These are phyloP conservation scores for Rhynchophorus ferrugineus DNA, from an alignment of 1,140 invertebrate species.

Conservation along the genomic window DNA sequence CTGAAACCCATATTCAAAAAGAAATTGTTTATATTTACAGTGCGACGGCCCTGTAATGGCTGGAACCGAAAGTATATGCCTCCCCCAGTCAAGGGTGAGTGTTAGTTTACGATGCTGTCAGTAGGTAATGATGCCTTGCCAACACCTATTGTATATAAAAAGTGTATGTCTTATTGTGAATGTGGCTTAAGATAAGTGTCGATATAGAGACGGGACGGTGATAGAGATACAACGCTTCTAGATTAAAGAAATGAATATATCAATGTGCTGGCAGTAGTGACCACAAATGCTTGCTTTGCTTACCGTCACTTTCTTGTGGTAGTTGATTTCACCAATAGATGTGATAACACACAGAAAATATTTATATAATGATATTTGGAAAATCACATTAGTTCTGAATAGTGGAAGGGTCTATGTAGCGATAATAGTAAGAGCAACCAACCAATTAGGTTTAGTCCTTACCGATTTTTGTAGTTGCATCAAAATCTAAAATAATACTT, in stretches of 20 bases:
- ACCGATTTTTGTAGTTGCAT: too few species aligned
- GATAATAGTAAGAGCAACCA: too few species aligned
- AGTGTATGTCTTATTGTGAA: not conserved
- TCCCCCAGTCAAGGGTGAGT: constrained; percentile 41
- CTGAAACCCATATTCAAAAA: not conserved
- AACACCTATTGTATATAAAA: too few species aligned
- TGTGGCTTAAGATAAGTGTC: not conserved
- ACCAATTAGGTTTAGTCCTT: too few species aligned
- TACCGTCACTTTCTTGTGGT: not conserved
- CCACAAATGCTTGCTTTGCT: constrained; percentile 2
- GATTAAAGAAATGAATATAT: too few species aligned
- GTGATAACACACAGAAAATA: not conserved
- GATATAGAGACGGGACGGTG: too few species aligned
- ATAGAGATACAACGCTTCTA: too few species aligned
- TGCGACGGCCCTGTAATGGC: constrained; percentile 38
- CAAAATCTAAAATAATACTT: too few species aligned
- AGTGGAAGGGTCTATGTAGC: too few species aligned
- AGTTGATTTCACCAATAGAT: not conserved
- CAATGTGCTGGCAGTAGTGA: constrained; percentile 2
- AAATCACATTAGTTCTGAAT: constrained; percentile 1
- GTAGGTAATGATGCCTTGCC: not conserved
- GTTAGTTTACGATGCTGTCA: constrained; percentile 11
- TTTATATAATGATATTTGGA: too few species aligned
- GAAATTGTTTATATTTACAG: constrained; percentile 29
- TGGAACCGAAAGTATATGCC: constrained; percentile 37